phyloP scores from a whole-genome alignment of 35 echinoderm and acorn worm genomes.

The Apostichopus californicus region DNA sequence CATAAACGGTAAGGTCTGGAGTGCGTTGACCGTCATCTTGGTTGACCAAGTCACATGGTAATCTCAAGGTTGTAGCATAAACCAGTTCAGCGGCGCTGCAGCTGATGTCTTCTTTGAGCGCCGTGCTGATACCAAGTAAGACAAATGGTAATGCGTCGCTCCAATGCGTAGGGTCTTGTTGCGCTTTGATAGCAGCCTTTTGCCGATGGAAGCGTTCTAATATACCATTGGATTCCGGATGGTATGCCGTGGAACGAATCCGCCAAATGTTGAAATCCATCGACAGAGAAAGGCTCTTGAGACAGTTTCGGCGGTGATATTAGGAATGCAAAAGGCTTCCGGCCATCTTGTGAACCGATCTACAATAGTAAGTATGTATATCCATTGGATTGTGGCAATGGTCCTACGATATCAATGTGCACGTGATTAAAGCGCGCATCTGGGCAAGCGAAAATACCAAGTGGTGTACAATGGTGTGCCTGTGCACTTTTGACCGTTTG shows the following conservation, averaged over 20 bases:
- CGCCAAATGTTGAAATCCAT: conserved; percentile 31
- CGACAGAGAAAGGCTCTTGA: no score
- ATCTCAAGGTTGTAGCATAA: no score
- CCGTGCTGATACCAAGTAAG: not conserved
- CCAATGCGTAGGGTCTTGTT: not conserved
- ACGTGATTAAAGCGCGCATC: not conserved
- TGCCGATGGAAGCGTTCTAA: not conserved
- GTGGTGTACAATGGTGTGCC: not conserved
- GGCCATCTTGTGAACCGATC: not conserved
- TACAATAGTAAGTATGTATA: conserved; percentile 22
- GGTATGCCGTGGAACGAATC: no score
- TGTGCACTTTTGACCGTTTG: not conserved
- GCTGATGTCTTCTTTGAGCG: not conserved
- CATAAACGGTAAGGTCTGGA: no score
- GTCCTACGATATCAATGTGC: not conserved
- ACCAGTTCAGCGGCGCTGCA: not conserved
- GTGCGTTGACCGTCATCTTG: no score
- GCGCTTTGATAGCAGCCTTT: not conserved
- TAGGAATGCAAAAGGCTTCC: not conserved
- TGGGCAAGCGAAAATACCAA: not conserved
- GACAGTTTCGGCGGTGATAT: no score
- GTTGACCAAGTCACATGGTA: no score
- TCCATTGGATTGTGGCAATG: not conserved
- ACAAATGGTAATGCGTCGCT: not conserved
- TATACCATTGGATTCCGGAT: not conserved